A percentile compares a stretch with the other conserved stretches of the same genome.
These are phyloP conservation scores for Lepas anatifera DNA, from an alignment of 2,888 invertebrate genomes.

Conservation along the genomic window DNA sequence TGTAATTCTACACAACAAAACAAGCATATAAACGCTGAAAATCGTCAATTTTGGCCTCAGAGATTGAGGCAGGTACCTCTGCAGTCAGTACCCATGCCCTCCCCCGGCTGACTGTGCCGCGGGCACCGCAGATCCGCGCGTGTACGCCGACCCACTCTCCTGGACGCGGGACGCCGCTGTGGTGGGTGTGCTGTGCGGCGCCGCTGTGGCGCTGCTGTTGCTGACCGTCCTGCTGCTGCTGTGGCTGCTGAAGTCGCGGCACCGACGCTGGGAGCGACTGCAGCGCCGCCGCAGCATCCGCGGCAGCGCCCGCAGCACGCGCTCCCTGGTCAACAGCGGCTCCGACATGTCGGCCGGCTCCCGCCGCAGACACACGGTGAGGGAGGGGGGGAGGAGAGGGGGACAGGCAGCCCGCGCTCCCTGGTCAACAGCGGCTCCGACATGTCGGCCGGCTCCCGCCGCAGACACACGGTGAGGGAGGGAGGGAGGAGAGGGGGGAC, in stretches of 20 bases:
- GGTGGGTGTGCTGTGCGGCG: constrained; percentile 59
- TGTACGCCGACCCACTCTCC: constrained; percentile 66
- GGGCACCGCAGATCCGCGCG: constrained; percentile 69
- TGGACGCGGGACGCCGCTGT: constrained; percentile 71
- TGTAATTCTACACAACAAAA: too few relatives aligned
- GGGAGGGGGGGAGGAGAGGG: too few relatives aligned
- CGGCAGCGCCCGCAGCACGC: background rate
- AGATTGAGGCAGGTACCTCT: too few relatives aligned
- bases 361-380: background rate
- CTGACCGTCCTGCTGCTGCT: constrained; percentile 1
- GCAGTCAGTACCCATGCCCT: too few relatives aligned
- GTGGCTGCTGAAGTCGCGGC: constrained; percentile 87
- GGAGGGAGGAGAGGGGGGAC: too few relatives aligned
- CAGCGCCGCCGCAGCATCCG: background rate
- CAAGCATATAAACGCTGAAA: too few relatives aligned
- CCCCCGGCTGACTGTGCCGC: too few relatives aligned
- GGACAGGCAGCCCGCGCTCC: too few relatives aligned
- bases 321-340: background rate
- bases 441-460: too few relatives aligned
- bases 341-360: background rate
- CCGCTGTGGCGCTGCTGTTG: constrained; percentile 51
- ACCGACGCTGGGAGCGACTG: constrained; percentile 29
- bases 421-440: too few relatives aligned
- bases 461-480: too few relatives aligned
- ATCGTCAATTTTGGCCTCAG: too few relatives aligned